These are phyloP conservation scores for Azemiops feae DNA, from an alignment of 2,113 vertebrate species.

Conservation along the genomic window DNA sequence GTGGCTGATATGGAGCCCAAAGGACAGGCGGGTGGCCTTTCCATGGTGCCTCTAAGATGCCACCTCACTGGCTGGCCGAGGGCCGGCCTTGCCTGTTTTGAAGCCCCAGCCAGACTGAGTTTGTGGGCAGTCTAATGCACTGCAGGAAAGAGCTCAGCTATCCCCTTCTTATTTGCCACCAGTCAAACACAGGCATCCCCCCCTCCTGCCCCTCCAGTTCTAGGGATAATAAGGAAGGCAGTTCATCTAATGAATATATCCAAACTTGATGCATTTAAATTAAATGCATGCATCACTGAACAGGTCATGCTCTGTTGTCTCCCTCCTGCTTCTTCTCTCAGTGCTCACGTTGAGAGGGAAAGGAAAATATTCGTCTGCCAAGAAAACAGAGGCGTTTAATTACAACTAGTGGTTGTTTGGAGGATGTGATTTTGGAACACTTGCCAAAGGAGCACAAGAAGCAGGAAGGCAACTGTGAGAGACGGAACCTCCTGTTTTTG, in stretches of 20 bases:
- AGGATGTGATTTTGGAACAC: constrained; percentile 13
- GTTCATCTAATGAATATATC: neutral
- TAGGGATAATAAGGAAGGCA: neutral
- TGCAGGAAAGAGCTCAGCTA: neutral
- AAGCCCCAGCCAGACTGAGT: neutral
- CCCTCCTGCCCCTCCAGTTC: neutral
- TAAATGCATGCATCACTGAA: neutral
- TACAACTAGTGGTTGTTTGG: constrained; percentile 12
- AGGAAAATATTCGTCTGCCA: constrained; percentile 20
- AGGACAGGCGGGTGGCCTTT: neutral
- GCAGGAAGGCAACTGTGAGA: constrained; percentile 32
- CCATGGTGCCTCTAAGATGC: neutral
- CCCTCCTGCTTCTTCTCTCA: neutral
- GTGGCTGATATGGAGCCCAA: neutral
- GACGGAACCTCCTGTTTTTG: constrained; percentile 45
- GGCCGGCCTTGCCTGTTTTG: neutral
- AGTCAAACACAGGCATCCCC: too few species aligned
- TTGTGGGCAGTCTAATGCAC: neutral
- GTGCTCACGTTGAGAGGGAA: constrained; percentile 33
- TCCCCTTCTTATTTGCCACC: neutral
- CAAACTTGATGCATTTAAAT: neutral
- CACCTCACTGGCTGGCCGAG: neutral
- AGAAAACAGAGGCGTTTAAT: constrained; percentile 10
- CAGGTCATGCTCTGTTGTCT: neutral
- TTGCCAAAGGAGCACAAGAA: constrained; percentile 45